Base-by-base conservation (phyloP, 1,140 invertebrate species). In the Drosophila burlai region DNA sequence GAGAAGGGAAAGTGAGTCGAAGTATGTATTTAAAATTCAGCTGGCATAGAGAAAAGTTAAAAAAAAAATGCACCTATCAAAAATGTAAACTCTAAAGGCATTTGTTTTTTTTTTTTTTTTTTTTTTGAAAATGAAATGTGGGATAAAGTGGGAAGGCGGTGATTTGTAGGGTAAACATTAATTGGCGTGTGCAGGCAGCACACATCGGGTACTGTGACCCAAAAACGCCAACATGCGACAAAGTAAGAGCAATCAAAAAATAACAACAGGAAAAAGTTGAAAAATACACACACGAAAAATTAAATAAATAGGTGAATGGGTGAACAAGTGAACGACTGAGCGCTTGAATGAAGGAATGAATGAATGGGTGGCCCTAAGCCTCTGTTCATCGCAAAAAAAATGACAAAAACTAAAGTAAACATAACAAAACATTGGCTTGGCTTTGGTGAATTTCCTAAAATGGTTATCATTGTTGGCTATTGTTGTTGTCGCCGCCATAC, bases 251-350 rank as follows among this genome's bases (percentile, higher is more conserved):
- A 76, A 81, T 68, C 52, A 49, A 73, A 60, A 74, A 75, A 60
- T 59, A 60, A 73, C 58, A 73, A 52, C 62, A 83, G 63, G 57
- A 77, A 60, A 55, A 72, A 38, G 49, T 76, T 31, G 71, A 60
- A 74, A 55, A 75, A 18, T 55, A 65, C 63, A 74, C 67, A 76
- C 67, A 76, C 46, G 64, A 76, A 74, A 86, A 86, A 91, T 91
- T 86, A 81, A 91, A 85, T 86, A 89, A 90, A 89, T 89, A 90
- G 81, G 81, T 83, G 84, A 87, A 81, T 71, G 69, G 26, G 34
- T 72, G 69, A 50, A 18, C 26, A n/a, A 67, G n/a, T 50, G 68
- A 57, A 65, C 26, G 10, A 65, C 8, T 21, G 43, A 31, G 34
- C 7, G 50, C 15, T 49, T 49, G 46, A 49, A 49, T 49, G 49